phyloP scores from a whole-genome alignment of 2,888 invertebrate species.

The Linnaemya vulpina region DNA sequence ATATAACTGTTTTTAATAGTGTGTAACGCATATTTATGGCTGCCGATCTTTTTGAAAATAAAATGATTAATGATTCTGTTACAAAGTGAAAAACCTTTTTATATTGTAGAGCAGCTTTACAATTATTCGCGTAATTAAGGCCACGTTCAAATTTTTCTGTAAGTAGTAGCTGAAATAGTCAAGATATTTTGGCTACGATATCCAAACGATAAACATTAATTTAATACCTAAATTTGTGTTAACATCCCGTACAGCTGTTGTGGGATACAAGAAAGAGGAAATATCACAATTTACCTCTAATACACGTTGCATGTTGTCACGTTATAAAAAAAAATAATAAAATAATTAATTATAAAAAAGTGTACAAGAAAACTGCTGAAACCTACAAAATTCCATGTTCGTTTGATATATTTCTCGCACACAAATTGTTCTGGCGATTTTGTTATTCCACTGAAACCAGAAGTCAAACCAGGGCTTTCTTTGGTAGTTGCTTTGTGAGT shows the following conservation, averaged over 20 bases:
- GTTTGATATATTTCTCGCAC: constrained; percentile 48
- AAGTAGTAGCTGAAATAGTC: no score
- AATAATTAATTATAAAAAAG: constrained; percentile 48
- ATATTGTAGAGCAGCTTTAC: no score
- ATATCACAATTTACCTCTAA: constrained; percentile 65
- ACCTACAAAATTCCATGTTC: constrained; percentile 72
- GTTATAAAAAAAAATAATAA: constrained; percentile 79
- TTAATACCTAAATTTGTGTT: no score
- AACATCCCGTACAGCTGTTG: background rate
- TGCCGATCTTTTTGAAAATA: no score
- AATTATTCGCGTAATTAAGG: no score
- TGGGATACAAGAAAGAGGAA: constrained; percentile 39
- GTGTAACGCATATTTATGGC: no score
- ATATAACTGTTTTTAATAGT: no score
- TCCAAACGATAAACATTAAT: background rate
- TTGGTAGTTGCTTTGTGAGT: constrained; percentile 45
- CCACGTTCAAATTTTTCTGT: no score
- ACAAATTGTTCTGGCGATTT: constrained; percentile 48
- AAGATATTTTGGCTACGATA: no score
- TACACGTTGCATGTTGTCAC: constrained; percentile 82
- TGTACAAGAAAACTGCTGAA: constrained; percentile 76
- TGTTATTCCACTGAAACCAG: constrained; percentile 41
- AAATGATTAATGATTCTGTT: no score
- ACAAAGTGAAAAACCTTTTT: no score
- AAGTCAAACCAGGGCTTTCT: constrained; percentile 50